phyloP scores from a whole-genome alignment of 2,113 vertebrate species.

The Connochaetes taurinus region DNA sequence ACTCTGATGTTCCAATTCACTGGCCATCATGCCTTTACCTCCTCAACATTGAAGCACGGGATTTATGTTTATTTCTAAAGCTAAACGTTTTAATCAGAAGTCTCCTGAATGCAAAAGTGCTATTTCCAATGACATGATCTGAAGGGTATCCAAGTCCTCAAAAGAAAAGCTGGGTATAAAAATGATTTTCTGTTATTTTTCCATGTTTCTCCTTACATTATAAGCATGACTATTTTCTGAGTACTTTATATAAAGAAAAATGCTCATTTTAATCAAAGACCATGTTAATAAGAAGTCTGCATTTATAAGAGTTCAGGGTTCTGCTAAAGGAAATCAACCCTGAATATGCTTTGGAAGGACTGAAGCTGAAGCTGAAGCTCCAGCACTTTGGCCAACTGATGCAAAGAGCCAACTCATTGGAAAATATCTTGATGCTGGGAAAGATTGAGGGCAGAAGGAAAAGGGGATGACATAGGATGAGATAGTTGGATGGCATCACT shows the following conservation, averaged over 20 bases:
- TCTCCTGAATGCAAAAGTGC: neutral
- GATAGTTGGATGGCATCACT: neutral
- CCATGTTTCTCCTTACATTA: neutral
- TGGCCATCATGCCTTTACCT: neutral
- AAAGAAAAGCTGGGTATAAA: neutral
- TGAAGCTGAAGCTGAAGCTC: neutral
- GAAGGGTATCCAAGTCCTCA: neutral
- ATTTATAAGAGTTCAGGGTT: neutral
- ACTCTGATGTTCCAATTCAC: neutral
- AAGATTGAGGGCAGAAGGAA: neutral
- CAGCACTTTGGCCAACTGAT: neutral
- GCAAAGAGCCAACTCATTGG: neutral
- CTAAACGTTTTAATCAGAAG: neutral
- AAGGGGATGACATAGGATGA: neutral
- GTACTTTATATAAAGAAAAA: neutral
- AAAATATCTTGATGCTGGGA: neutral
- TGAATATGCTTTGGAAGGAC: neutral
- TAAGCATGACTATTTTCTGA: neutral
- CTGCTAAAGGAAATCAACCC: neutral
- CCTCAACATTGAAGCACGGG: neutral
- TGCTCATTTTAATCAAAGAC: neutral
- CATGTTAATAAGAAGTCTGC: neutral
- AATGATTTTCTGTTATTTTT: neutral
- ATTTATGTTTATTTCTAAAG: neutral
- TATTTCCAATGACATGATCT: neutral